Evolutionary conservation across 2,888 invertebrate species (phyloP).

Genomic region (Agapetus fuscipes): DNA sequence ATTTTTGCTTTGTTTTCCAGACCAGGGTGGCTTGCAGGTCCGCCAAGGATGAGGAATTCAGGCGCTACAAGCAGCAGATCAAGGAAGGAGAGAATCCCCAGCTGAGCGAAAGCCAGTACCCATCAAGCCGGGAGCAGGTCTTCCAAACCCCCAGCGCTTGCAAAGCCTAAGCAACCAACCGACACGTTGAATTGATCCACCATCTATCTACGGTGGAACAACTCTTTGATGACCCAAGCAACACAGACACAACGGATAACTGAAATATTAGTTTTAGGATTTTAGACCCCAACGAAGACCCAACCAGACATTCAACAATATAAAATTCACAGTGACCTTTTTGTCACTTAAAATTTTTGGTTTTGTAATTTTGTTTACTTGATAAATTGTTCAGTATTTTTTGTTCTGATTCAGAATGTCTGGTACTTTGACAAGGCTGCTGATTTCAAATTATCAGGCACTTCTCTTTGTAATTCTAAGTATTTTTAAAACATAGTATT

Average conservation of each 20-base stretch:
- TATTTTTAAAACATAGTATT: too few species aligned
- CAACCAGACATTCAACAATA: too few species aligned
- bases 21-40: slow-evolving; percentile 35
- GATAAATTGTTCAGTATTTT: too few species aligned
- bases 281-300: too few species aligned
- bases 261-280: too few species aligned
- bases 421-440: too few species aligned
- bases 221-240: too few species aligned
- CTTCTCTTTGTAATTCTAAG: too few species aligned
- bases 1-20: slow-evolving; percentile 24
- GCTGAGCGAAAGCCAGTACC: slow-evolving; percentile 26
- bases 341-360: background rate
- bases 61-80: slow-evolving; percentile 31
- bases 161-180: slow-evolving; percentile 24
- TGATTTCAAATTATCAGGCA: too few species aligned
- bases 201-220: background rate
- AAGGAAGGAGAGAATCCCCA: slow-evolving; percentile 34
- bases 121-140: slow-evolving; percentile 25
- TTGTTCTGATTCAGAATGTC: too few species aligned
- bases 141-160: slow-evolving; percentile 36
- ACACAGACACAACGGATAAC: too few species aligned
- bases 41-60: slow-evolving; percentile 31
- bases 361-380: background rate
- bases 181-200: background rate
- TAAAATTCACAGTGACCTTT: too few species aligned